Percentiles rank a stretch among this genome's conserved stretches.
Evolutionary conservation across 2,797 vertebrate genomes (phyloP).

Genomic region (Benthosema pterotum): DNA sequence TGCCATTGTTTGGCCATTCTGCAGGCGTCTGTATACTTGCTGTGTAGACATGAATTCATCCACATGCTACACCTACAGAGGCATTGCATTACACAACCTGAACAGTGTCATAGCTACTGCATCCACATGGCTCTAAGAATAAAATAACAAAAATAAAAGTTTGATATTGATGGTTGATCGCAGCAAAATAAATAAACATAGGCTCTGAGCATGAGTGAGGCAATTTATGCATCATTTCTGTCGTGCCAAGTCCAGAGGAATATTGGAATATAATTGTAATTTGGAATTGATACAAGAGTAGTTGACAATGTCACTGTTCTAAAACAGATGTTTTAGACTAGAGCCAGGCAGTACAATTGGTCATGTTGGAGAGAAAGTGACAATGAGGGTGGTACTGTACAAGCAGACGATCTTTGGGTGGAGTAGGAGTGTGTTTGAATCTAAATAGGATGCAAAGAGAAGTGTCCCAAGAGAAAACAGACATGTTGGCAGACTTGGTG

Average conservation of each 20-base stretch:
- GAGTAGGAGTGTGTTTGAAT: constrained; percentile 5
- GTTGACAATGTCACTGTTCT: no score
- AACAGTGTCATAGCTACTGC: constrained; percentile 25
- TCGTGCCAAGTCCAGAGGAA: no score
- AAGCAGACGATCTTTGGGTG: constrained; percentile 7
- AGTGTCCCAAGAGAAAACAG: constrained; percentile 12
- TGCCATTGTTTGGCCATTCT: not conserved
- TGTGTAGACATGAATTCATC: constrained; percentile 52
- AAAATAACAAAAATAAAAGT: not conserved
- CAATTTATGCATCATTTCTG: no score
- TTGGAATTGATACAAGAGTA: no score
- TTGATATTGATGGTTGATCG: no score
- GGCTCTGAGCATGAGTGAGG: no score
- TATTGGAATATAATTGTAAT: not conserved
- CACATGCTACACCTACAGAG: constrained; percentile 63
- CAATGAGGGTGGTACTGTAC: no score
- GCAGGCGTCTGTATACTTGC: constrained; percentile 16
- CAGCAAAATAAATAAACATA: no score
- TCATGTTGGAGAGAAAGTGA: no score
- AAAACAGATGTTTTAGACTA: no score
- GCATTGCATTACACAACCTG: constrained; percentile 36
- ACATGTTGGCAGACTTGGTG: not conserved
- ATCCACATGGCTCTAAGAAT: constrained; percentile 15
- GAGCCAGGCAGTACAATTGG: no score
- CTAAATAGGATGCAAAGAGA: constrained; percentile 12